Percentiles rank a stretch among this genome's conserved stretches.
Conservation (phyloP, 37 sponge, comb jelly and placozoan genomes). For the Tethya wilhelma region DNA sequence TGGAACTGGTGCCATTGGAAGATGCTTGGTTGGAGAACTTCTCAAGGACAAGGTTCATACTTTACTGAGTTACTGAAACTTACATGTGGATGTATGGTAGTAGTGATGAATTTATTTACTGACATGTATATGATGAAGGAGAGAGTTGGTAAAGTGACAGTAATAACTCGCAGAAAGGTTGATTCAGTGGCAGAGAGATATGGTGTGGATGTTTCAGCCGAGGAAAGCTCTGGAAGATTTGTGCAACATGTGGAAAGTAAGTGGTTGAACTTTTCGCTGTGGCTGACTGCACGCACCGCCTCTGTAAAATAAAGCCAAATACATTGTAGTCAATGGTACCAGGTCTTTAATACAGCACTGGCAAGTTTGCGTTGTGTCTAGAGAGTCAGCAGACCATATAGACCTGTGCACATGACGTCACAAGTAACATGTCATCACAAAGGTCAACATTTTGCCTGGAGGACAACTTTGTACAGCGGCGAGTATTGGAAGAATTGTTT, state of each 20-base stretch:
- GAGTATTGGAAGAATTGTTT: too few relatives aligned
- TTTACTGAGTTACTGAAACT: not conserved
- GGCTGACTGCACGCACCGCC: too few relatives aligned
- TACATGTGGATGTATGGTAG: not conserved
- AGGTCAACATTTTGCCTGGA: too few relatives aligned
- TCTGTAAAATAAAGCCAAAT: too few relatives aligned
- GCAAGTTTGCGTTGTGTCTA: too few relatives aligned
- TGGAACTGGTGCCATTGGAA: constrained; percentile 81
- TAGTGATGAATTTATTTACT: not conserved
- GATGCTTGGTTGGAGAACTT: constrained; percentile 58
- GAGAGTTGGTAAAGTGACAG: constrained; percentile 56
- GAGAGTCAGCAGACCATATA: too few relatives aligned
- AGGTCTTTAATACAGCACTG: too few relatives aligned
- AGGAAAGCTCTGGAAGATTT: constrained; percentile 63
- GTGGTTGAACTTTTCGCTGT: too few relatives aligned
- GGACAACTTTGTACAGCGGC: too few relatives aligned
- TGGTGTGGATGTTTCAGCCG: constrained; percentile 37
- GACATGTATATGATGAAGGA: constrained; percentile 23
- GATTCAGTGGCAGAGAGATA: constrained; percentile 43
- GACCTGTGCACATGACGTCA: too few relatives aligned
- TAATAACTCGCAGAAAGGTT: constrained; percentile 56
- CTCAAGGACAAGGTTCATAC: constrained; percentile 51
- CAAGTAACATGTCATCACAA: too few relatives aligned
- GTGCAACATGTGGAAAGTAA: constrained; percentile 70
- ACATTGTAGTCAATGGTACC: too few relatives aligned